Evolutionary conservation across 2,113 vertebrate species (phyloP).

Genomic region (Micronycteris hirsuta): DNA sequence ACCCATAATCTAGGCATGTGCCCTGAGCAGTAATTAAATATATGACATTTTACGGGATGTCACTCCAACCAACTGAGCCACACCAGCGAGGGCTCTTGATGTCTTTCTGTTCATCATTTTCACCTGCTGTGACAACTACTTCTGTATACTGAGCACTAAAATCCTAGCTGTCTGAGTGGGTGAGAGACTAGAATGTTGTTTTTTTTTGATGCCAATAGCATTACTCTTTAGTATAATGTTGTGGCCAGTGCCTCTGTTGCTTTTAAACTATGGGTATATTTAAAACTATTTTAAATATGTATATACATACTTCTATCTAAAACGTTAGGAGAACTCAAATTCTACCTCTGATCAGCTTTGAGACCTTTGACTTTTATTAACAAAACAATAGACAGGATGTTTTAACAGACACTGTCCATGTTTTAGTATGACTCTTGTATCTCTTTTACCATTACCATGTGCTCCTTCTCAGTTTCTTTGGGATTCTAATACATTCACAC

Average conservation of each 20-base stretch:
- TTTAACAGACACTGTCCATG: background rate
- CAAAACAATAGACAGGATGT: background rate
- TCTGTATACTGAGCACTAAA: background rate
- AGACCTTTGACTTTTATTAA: background rate
- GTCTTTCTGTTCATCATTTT: background rate
- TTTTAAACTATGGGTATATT: background rate
- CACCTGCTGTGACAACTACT: background rate
- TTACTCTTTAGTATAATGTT: background rate
- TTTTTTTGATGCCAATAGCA: background rate
- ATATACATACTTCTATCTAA: background rate
- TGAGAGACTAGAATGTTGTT: background rate
- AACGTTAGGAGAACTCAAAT: background rate
- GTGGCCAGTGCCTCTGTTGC: background rate
- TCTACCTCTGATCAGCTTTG: background rate
- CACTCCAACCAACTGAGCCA: no score
- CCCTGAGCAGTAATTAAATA: no score
- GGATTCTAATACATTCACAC: background rate
- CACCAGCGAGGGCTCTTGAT: background rate
- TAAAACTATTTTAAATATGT: no score
- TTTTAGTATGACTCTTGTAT: background rate
- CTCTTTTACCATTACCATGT: background rate
- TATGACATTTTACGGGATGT: no score
- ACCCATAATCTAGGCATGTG: no score
- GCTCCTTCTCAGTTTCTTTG: background rate
- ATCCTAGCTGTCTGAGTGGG: background rate